Percentiles rank a stretch among this genome's conserved stretches.
These are phyloP conservation scores for Arrhamphus sclerolepis DNA, from an alignment of 2,797 vertebrate species.

Conservation along the genomic window DNA sequence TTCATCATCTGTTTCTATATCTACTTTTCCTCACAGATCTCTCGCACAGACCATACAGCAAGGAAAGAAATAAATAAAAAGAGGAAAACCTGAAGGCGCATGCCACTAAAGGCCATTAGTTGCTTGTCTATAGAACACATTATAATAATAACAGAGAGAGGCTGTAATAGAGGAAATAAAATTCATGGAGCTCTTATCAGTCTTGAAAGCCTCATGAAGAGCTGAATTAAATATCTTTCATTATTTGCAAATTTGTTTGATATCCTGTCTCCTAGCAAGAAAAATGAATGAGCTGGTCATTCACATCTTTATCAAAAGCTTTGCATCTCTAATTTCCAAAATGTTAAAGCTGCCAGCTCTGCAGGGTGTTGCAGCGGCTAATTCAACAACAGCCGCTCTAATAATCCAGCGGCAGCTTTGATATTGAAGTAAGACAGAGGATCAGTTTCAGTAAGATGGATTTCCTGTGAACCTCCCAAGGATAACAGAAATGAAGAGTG, in stretches of 20 bases:
- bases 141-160: background rate
- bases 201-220: conserved; percentile 4
- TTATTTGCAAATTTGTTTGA: conserved; percentile 12
- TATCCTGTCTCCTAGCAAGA: conserved; percentile 17
- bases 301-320: conserved; percentile 31
- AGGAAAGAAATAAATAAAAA: conserved; percentile 9
- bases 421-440: conserved; percentile 43
- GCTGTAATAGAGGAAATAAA: conserved; percentile 3
- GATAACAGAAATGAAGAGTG: conserved; percentile 59
- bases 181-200: conserved; percentile 22
- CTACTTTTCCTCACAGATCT: conserved; percentile 6
- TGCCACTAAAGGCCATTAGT: conserved; percentile 22
- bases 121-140: conserved; percentile 1
- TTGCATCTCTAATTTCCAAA: conserved; percentile 56
- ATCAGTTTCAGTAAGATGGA: conserved; percentile 39
- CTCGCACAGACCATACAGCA: background rate
- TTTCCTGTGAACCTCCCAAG: conserved; percentile 58
- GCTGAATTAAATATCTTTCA: background rate
- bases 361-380: conserved; percentile 35
- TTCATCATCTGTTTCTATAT: conserved; percentile 39
- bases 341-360: conserved; percentile 38
- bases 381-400: conserved; percentile 52
- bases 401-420: conserved; percentile 41
- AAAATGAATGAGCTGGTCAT: conserved; percentile 11
- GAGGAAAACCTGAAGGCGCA: conserved; percentile 9